Conservation (phyloP, 2,797 vertebrate genomes). For the Serranus cabrilla region DNA sequence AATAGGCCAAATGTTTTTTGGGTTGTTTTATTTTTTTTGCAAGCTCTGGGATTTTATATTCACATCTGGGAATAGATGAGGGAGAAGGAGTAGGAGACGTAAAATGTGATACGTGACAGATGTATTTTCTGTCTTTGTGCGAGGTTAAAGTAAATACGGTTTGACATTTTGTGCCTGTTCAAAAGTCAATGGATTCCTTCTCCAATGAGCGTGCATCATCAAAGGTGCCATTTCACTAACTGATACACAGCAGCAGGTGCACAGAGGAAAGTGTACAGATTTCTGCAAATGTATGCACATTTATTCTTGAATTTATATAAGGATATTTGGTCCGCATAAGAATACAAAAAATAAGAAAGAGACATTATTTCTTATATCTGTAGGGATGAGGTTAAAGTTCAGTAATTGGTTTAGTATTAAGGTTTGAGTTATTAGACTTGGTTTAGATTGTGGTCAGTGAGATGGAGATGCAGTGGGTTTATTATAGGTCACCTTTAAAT, state of each 20-base stretch:
- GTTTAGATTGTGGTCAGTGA: constrained; percentile 1
- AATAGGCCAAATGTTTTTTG: constrained; percentile 50
- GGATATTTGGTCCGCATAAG: constrained; percentile 10
- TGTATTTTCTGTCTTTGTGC: constrained; percentile 31
- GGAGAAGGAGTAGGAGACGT: background rate
- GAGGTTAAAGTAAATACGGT: constrained; percentile 58
- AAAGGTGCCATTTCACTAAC: constrained; percentile 62
- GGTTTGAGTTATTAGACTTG: constrained; percentile 3
- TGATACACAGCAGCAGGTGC: constrained; percentile 63
- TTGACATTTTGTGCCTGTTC: constrained; percentile 79
- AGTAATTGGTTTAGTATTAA: background rate
- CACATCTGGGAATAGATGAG: constrained; percentile 38
- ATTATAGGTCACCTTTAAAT: background rate
- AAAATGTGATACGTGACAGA: constrained; percentile 10
- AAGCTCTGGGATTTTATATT: constrained; percentile 54
- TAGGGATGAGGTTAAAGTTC: background rate
- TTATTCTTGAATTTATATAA: constrained; percentile 8
- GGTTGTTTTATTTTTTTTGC: constrained; percentile 40
- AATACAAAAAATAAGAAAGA: background rate
- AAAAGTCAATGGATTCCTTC: constrained; percentile 73
- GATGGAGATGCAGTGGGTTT: background rate
- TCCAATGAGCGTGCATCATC: constrained; percentile 67
- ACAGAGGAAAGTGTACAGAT: constrained; percentile 30
- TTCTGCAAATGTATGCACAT: background rate
- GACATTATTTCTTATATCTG: background rate